phyloP scores from a whole-genome alignment of 2,888 invertebrate genomes.

The Alcis repandata region DNA sequence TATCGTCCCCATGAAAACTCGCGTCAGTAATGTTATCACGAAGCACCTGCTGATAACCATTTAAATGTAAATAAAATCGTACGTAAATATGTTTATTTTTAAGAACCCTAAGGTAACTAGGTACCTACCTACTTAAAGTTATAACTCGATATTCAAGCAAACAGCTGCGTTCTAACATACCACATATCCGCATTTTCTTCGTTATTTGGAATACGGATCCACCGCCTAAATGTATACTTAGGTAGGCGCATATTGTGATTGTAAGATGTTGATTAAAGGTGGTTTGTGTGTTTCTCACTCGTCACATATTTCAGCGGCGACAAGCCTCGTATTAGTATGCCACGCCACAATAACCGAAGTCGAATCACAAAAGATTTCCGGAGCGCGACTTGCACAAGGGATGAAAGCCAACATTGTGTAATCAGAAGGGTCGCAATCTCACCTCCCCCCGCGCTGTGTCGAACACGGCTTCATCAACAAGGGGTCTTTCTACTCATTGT shows the following conservation, averaged over 20 bases:
- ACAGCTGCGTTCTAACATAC: not conserved
- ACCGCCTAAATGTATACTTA: not conserved
- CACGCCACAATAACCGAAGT: constrained; percentile 83
- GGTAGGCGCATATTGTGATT: constrained; percentile 9
- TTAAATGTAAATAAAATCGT: constrained; percentile 6
- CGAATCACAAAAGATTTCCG: constrained; percentile 87
- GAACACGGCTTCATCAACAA: constrained; percentile 85
- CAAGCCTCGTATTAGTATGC: constrained; percentile 81
- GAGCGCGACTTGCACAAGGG: constrained; percentile 85
- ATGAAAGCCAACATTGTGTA: constrained; percentile 86
- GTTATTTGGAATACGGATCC: not conserved
- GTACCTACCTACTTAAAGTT: not conserved
- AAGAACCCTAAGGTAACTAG: not conserved
- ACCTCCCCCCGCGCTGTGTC: constrained; percentile 74
- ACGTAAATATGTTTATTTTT: constrained; percentile 4
- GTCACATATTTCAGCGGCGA: constrained; percentile 74
- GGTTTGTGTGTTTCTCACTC: constrained; percentile 62
- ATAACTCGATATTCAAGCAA: not conserved
- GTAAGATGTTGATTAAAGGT: constrained; percentile 56
- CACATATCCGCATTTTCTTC: not conserved
- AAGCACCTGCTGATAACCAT: constrained; percentile 9
- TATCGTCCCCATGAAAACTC: constrained; percentile 21
- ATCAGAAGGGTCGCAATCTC: constrained; percentile 86
- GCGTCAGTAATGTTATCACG: constrained; percentile 5
- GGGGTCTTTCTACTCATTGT: constrained; percentile 81